Evolutionary conservation across 1,140 invertebrate species (phyloP).

Genomic region (Leguminivora glycinivorella): DNA sequence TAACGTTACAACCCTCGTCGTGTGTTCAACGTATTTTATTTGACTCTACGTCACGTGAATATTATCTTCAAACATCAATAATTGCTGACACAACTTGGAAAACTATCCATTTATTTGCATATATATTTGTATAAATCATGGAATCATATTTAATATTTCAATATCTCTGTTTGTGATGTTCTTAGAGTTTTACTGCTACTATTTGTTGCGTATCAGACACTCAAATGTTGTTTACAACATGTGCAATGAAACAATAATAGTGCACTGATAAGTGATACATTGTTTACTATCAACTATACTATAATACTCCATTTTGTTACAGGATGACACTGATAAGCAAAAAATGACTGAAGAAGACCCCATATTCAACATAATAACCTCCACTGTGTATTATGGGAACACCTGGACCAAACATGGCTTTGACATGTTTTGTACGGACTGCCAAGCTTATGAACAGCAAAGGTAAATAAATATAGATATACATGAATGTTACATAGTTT

Average conservation of each 20-base stretch:
- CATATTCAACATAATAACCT: slow-evolving; percentile 83
- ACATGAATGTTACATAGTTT: too few relatives aligned
- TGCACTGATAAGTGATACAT: neutral
- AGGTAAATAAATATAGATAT: slow-evolving; percentile 45
- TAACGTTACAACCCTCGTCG: neutral
- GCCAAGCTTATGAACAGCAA: slow-evolving; percentile 76
- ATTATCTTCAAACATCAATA: neutral
- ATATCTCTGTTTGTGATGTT: neutral
- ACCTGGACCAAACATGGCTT: slow-evolving; percentile 82
- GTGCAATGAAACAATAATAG: neutral
- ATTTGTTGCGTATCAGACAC: neutral
- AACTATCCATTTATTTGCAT: neutral
- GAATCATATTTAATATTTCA: neutral
- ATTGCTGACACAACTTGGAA: neutral
- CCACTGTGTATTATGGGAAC: slow-evolving; percentile 81
- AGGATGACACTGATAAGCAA: slow-evolving; percentile 67
- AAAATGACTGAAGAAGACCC: slow-evolving; percentile 79
- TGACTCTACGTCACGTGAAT: neutral
- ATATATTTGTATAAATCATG: neutral
- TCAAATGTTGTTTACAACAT: neutral
- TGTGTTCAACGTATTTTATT: neutral
- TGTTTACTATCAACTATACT: neutral
- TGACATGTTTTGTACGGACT: slow-evolving; percentile 80
- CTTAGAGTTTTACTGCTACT: neutral
- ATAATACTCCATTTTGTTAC: slow-evolving; percentile 42